Evolutionary conservation across 2,888 invertebrate genomes (phyloP), one percentile per base, ranked within the genome.

Genomic region (Crepidodera aurea): DNA sequence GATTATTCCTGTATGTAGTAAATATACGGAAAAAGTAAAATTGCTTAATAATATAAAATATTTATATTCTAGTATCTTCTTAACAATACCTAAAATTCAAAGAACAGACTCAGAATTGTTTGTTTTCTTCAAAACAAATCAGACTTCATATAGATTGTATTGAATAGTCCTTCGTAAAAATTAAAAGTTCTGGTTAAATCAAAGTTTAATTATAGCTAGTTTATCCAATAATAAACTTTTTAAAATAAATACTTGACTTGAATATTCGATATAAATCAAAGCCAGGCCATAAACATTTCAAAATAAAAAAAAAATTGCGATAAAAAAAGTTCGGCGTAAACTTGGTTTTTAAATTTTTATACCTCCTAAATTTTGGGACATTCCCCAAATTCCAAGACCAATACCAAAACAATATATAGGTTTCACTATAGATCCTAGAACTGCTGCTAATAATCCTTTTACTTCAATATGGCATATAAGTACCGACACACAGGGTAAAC

Each of bases 341-440:
- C 22, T 22, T 22, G 6, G 3, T 32, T 32, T 32, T 32, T 22
- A 22, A 22, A 22, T 22, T 22, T 2, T 22, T 22, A n/a, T 56
- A 65, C 65, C 65, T 59, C 64, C 64, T 12, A 65, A 29, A 16
- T 61, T 59, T 6, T 63, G 56, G 6, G 63, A 62, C 65, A 68
- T 66, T 51, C 64, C 68, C 7, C 64, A 53, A 16, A 68, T 64
- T 12, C 68, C 68, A 29, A 64, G 22, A 15, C 60, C 68, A 19
- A 66, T 46, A 15, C 66, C 66, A 6, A 56, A 5, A 6, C 55
- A 25, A 13, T 29, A 66, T 13, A 68, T 16, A 1, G 65, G 61
- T 32, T 66, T 66, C 6, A 68, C 25, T 32, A 66, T 19, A 5
- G 68, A 58, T 50, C 66, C 68, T 10, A 66, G 13, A 12, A 65